Evolutionary conservation across 1,140 invertebrate genomes (phyloP).

Genomic region (Drosophila kanapiae): DNA sequence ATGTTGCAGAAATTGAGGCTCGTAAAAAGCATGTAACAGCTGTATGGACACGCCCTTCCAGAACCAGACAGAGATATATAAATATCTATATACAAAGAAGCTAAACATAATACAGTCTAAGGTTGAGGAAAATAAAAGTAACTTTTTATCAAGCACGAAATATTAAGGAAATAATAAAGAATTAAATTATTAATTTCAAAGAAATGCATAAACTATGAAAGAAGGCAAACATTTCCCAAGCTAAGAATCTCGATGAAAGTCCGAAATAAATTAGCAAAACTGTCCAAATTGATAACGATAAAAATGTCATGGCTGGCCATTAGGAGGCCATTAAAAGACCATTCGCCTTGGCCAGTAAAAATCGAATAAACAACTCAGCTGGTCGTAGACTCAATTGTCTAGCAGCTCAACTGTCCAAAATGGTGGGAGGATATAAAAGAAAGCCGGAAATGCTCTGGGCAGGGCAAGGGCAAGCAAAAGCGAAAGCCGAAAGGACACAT

Average conservation of each 20-base stretch:
- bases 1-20: constrained; percentile 75
- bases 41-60: constrained; percentile 57
- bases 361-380: constrained; percentile 54
- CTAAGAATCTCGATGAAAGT: background rate
- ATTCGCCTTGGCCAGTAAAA: constrained; percentile 22
- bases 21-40: constrained; percentile 69
- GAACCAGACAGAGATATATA: background rate
- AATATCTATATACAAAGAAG: too few relatives aligned
- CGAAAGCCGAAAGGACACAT: constrained; percentile 13
- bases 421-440: constrained; percentile 6
- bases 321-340: constrained; percentile 45
- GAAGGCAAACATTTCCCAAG: background rate
- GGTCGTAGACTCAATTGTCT: constrained; percentile 32
- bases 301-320: constrained; percentile 46
- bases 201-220: too few relatives aligned
- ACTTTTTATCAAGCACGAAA: background rate
- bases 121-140: too few relatives aligned
- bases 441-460: constrained; percentile 16
- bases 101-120: too few relatives aligned
- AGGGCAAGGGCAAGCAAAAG: background rate
- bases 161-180: background rate
- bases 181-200: background rate
- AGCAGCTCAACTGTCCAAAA: constrained; percentile 37
- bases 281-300: constrained; percentile 49
- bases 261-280: constrained; percentile 51